These are phyloP conservation scores for Nasonovia ribisnigri DNA, from an alignment of 2,888 invertebrate genomes.

Conservation along the genomic window DNA sequence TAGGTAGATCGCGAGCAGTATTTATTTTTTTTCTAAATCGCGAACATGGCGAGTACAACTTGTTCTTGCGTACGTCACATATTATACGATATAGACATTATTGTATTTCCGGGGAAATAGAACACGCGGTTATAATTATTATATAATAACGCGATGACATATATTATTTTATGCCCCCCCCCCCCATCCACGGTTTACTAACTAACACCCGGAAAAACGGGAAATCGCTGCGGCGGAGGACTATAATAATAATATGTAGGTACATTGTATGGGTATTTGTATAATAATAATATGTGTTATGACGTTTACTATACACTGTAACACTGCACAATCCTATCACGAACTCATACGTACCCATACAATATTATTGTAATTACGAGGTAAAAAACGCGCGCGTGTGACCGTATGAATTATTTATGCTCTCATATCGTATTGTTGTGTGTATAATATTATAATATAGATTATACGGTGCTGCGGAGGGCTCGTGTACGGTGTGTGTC, in stretches of 20 bases:
- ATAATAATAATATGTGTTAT: not conserved
- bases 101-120: not conserved
- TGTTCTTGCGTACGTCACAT: not conserved
- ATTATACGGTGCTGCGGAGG: not conserved
- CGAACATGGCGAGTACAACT: not conserved
- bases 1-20: not conserved
- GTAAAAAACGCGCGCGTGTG: constrained; percentile 14
- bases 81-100: not conserved
- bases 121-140: not conserved
- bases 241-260: too few species aligned
- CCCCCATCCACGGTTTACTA: not conserved
- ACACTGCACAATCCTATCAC: not conserved
- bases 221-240: not conserved
- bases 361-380: not conserved
- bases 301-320: constrained; percentile 9
- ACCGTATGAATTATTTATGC: constrained; percentile 60
- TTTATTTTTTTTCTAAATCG: not conserved
- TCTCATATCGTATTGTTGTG: constrained; percentile 13
- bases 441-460: constrained; percentile 14
- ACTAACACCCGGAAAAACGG: not conserved
- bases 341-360: not conserved
- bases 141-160: too few species aligned
- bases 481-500: not conserved
- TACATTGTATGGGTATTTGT: too few species aligned
- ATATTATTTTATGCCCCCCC: too few species aligned